These are phyloP conservation scores for Fistularia tabacaria DNA, from an alignment of 2,797 vertebrate species.

Conservation along the genomic window DNA sequence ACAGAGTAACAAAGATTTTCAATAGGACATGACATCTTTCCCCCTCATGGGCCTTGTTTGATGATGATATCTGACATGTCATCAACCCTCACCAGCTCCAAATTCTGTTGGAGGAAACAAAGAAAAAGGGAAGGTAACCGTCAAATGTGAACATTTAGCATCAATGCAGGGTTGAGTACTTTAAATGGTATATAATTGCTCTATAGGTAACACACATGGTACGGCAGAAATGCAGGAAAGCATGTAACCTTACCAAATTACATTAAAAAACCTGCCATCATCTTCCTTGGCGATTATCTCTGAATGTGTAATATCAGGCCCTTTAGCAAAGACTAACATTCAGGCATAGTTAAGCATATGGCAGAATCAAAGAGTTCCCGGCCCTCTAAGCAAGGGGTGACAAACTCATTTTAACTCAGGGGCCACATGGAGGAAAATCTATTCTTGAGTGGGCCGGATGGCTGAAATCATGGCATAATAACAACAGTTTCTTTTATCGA, in stretches of 20 bases:
- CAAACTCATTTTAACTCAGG: too few species aligned
- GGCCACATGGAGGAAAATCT: background rate
- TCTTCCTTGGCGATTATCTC: too few species aligned
- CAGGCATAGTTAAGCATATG: too few species aligned
- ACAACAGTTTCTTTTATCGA: too few species aligned
- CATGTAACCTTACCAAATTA: background rate
- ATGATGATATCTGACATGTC: slow-evolving; percentile 91
- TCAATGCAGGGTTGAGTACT: background rate
- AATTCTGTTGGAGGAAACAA: slow-evolving; percentile 73
- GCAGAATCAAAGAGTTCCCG: too few species aligned
- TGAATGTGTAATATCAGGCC: too few species aligned
- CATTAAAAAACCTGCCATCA: too few species aligned
- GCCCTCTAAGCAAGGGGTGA: too few species aligned
- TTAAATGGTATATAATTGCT: background rate
- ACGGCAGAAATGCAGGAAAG: background rate
- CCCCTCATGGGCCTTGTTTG: slow-evolving; percentile 72
- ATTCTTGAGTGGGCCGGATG: too few species aligned
- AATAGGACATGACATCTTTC: background rate
- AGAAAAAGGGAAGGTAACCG: background rate
- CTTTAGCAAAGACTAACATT: too few species aligned
- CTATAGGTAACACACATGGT: background rate
- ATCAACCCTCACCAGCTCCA: slow-evolving; percentile 82
- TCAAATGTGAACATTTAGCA: background rate
- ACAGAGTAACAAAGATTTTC: slow-evolving; percentile 20
- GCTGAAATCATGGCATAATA: too few species aligned